Conservation (phyloP, 2,113 vertebrate genomes). For the Psophia crepitans region DNA sequence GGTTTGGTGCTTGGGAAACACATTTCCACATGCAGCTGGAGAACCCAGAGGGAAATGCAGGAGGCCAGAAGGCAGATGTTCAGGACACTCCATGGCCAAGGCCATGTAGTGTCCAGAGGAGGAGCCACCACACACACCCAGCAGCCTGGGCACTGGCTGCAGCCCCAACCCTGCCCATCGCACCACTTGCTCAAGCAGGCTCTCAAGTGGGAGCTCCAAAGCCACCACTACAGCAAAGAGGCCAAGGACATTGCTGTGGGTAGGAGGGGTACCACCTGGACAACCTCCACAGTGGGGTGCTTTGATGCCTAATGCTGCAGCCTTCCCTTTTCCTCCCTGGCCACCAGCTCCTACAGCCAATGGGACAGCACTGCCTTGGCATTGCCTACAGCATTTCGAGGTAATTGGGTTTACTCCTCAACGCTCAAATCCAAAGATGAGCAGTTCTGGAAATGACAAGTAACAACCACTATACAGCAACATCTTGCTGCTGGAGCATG, state of each 20-base stretch:
- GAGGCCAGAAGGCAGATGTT: neutral
- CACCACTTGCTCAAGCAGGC: neutral
- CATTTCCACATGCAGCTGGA: neutral
- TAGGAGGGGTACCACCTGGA: neutral
- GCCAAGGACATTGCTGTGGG: neutral
- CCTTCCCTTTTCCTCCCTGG: neutral
- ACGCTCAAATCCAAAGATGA: neutral
- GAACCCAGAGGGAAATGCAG: neutral
- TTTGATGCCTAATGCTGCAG: neutral
- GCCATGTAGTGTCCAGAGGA: neutral
- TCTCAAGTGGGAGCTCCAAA: neutral
- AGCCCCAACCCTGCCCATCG: neutral
- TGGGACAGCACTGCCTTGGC: neutral
- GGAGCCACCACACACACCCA: neutral
- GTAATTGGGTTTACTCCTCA: accelerated
- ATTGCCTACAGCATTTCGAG: neutral
- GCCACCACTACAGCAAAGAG: neutral
- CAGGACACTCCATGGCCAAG: neutral
- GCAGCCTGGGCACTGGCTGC: neutral
- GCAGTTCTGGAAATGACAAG: neutral
- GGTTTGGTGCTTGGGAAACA: neutral
- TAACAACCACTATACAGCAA: neutral
- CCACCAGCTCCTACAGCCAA: neutral
- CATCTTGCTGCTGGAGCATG: neutral
- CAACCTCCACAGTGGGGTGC: neutral